phyloP scores from a whole-genome alignment of 2,113 vertebrate species.

The Chaetops frenatus region DNA sequence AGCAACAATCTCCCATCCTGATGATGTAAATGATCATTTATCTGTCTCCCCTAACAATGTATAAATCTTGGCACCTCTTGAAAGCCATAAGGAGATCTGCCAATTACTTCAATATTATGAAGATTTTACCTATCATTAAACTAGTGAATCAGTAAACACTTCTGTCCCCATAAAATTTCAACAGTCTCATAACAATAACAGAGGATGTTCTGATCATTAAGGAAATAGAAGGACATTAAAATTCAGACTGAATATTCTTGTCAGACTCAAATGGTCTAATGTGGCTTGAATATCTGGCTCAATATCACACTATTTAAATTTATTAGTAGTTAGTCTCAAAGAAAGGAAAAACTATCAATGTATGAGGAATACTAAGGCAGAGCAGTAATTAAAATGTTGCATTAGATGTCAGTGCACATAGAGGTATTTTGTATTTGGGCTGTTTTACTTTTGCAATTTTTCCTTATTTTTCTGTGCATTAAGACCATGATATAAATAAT shows the following conservation, averaged over 20 bases:
- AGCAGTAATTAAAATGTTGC: neutral
- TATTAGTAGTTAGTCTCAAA: neutral
- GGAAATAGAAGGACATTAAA: neutral
- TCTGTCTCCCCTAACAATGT: neutral
- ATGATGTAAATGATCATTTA: neutral
- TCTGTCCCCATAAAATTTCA: neutral
- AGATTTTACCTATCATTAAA: neutral
- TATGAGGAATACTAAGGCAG: neutral
- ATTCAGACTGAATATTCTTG: constrained; percentile 2
- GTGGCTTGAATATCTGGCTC: neutral
- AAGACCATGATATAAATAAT: neutral
- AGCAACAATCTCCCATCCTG: neutral
- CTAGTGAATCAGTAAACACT: neutral
- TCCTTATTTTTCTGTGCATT: neutral
- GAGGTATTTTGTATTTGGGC: neutral
- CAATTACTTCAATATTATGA: neutral
- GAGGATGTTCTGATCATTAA: neutral
- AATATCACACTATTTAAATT: neutral
- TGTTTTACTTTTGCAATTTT: neutral
- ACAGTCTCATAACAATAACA: neutral
- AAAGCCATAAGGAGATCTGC: neutral
- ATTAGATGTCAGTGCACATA: neutral
- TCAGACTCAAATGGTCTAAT: neutral
- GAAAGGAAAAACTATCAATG: neutral
- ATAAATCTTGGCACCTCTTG: neutral